A percentile compares a stretch with the other conserved stretches of the same genome.
These are phyloP conservation scores for Temnothorax ravouxi DNA, from an alignment of 2,888 invertebrate genomes.

Conservation along the genomic window DNA sequence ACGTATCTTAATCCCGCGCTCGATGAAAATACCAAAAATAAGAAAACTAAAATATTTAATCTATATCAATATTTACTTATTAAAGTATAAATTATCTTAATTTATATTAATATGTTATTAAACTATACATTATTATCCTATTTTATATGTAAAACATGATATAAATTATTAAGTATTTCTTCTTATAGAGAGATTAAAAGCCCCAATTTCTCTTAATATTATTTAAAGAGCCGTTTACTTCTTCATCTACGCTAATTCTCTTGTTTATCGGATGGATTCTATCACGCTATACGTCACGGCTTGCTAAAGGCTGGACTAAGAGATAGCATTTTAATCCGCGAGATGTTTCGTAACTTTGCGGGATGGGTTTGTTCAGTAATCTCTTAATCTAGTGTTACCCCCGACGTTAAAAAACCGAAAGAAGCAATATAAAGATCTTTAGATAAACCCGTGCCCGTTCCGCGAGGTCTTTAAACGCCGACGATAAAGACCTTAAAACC, in stretches of 20 bases:
- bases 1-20: background rate
- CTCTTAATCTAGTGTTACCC: conserved; percentile 63
- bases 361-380: conserved; percentile 57
- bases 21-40: background rate
- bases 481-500: conserved; percentile 64
- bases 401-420: conserved; percentile 58
- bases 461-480: conserved; percentile 62
- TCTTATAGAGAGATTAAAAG: background rate
- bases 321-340: background rate
- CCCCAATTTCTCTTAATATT: background rate
- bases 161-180: conserved; percentile 9
- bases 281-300: background rate
- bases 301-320: conserved; percentile 31
- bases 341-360: conserved; percentile 52
- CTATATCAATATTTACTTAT: background rate
- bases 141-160: background rate
- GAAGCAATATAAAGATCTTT: conserved; percentile 65
- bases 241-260: background rate
- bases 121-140: background rate
- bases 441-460: conserved; percentile 66
- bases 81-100: background rate
- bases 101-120: background rate
- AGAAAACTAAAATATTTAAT: background rate
- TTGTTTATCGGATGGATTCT: background rate
- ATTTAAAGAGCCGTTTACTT: background rate